Percentiles rank a stretch among this genome's conserved stretches.
Conservation (phyloP, 2,113 vertebrate species). For the Nettapus auritus region DNA sequence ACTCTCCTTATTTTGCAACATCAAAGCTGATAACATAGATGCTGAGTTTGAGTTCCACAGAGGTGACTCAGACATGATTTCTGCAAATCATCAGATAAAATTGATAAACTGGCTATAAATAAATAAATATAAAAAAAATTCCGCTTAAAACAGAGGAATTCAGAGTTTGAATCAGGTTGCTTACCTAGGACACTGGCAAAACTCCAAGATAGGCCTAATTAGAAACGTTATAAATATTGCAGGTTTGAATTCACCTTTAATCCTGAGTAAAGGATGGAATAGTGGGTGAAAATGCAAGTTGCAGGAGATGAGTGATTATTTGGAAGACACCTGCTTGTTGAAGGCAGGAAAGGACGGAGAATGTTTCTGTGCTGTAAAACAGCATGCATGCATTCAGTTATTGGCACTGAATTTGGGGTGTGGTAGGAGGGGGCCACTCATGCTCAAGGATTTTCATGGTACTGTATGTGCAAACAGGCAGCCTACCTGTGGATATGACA, state of each 20-base stretch:
- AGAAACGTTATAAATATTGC: background rate
- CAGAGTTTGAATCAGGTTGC: background rate
- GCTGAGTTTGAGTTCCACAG: constrained; percentile 23
- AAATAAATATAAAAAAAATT: background rate
- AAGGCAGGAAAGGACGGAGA: background rate
- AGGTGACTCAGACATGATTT: background rate
- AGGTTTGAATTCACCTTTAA: constrained; percentile 6
- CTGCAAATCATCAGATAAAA: constrained; percentile 37
- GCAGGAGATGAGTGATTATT: background rate
- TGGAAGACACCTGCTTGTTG: background rate
- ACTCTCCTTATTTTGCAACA: background rate
- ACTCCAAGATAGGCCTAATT: background rate
- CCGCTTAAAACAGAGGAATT: background rate
- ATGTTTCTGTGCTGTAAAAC: background rate
- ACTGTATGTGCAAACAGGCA: background rate
- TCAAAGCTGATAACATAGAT: constrained; percentile 11
- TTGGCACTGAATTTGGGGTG: background rate
- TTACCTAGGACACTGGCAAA: too few relatives aligned
- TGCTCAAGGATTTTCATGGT: background rate
- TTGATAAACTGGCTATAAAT: constrained; percentile 3
- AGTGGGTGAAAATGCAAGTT: background rate
- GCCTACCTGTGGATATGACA: background rate
- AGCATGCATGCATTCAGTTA: background rate
- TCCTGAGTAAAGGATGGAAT: background rate
- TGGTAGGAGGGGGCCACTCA: background rate